Percentiles rank a stretch among this genome's conserved stretches.
phyloP scores from a whole-genome alignment of 2,888 invertebrate species.

The Spisula subtruncata region DNA sequence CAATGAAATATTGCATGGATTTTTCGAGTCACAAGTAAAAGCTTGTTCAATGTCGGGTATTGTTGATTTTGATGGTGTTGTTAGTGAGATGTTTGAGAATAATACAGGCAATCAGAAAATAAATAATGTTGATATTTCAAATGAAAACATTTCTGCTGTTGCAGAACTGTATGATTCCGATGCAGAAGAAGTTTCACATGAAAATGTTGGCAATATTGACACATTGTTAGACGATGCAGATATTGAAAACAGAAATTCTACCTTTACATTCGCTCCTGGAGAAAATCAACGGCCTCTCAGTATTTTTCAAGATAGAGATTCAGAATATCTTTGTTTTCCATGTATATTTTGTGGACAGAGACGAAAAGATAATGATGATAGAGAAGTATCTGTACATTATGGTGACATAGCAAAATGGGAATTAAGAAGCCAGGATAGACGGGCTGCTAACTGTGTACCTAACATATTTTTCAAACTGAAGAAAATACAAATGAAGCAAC shows the following conservation, averaged over 20 bases:
- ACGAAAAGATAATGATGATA: constrained; percentile 44
- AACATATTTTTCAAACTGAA: constrained; percentile 66
- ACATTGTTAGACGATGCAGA: constrained; percentile 59
- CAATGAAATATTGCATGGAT: constrained; percentile 31
- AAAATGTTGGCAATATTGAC: constrained; percentile 61
- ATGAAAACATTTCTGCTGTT: constrained; percentile 29
- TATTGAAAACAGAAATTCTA: constrained; percentile 45
- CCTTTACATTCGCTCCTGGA: constrained; percentile 66
- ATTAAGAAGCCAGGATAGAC: constrained; percentile 52
- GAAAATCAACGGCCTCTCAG: constrained; percentile 67
- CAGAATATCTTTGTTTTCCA: constrained; percentile 64
- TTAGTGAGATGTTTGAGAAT: too few species aligned
- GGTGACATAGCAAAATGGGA: constrained; percentile 66
- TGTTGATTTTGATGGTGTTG: too few species aligned
- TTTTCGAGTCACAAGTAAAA: constrained; percentile 31
- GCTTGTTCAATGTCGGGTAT: neutral
- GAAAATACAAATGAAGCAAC: constrained; percentile 58
- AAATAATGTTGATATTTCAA: too few species aligned
- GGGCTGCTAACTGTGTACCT: constrained; percentile 58
- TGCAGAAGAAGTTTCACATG: constrained; percentile 46
- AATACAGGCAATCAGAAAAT: too few species aligned
- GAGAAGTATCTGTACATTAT: constrained; percentile 56
- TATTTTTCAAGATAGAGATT: constrained; percentile 64
- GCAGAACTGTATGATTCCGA: constrained; percentile 46
- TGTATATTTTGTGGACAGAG: constrained; percentile 67